These are phyloP conservation scores for Paralichthys olivaceus DNA, from an alignment of 2,113 vertebrate species.

Conservation along the genomic window DNA sequence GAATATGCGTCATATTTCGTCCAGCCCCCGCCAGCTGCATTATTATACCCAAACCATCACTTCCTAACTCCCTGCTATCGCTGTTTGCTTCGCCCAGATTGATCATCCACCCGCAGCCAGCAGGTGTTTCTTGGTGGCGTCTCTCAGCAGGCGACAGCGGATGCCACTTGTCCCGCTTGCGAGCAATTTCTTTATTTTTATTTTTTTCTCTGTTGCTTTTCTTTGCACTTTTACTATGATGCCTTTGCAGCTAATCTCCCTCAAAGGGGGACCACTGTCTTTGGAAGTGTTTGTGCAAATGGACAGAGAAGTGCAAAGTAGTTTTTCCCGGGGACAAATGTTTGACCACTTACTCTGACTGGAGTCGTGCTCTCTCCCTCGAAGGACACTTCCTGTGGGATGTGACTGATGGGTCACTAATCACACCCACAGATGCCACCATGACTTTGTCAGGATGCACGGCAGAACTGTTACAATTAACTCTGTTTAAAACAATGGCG, in stretches of 20 bases:
- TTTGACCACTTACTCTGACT: constrained; percentile 18
- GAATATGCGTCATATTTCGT: constrained; percentile 67
- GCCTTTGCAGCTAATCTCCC: constrained; percentile 53
- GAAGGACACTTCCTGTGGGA: constrained; percentile 21
- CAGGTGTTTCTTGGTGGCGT: constrained; percentile 66
- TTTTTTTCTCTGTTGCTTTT: constrained; percentile 41
- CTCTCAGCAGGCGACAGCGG: constrained; percentile 43
- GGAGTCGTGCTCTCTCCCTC: constrained; percentile 11
- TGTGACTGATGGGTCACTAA: constrained; percentile 55
- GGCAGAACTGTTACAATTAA: constrained; percentile 65
- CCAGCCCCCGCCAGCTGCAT: constrained; percentile 74
- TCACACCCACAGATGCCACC: constrained; percentile 30
- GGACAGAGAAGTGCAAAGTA: constrained; percentile 62
- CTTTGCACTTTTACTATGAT: constrained; percentile 28
- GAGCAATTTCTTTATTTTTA: constrained; percentile 1
- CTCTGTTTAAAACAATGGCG: constrained; percentile 73
- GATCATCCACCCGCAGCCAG: constrained; percentile 64
- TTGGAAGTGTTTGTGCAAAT: constrained; percentile 57
- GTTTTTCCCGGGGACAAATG: constrained; percentile 27
- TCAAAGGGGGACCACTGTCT: constrained; percentile 72
- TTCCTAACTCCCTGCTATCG: constrained; percentile 67
- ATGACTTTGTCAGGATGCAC: constrained; percentile 56
- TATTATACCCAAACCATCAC: constrained; percentile 66
- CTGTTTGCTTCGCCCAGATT: constrained; percentile 35
- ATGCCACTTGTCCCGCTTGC: constrained; percentile 43